Evolutionary conservation across 2,113 vertebrate species (phyloP).

Genomic region (Eudyptes chrysolophus): DNA sequence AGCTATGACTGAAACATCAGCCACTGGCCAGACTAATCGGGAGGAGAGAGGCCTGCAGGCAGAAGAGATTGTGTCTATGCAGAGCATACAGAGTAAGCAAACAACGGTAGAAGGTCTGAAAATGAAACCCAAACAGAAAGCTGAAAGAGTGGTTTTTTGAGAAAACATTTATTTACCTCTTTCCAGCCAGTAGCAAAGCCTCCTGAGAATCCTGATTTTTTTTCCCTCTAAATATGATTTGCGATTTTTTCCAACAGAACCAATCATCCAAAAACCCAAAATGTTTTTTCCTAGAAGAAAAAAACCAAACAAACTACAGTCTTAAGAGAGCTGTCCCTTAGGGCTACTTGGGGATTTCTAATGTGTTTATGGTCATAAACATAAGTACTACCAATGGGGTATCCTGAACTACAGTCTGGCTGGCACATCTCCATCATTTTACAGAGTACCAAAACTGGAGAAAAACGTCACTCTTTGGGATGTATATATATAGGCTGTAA

Average conservation of each 20-base stretch:
- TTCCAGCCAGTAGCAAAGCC: background rate
- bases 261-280: background rate
- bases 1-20: background rate
- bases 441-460: background rate
- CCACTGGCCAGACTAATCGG: background rate
- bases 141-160: background rate
- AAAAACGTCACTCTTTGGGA: background rate
- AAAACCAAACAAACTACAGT: background rate
- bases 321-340: background rate
- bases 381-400: accelerated
- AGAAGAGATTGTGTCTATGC: background rate
- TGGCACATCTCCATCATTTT: background rate
- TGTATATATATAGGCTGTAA: accelerated
- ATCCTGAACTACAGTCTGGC: background rate
- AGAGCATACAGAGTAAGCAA: background rate
- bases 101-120: background rate
- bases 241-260: background rate
- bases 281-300: background rate
- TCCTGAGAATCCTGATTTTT: background rate
- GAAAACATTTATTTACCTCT: background rate
- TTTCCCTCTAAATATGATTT: background rate
- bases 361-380: background rate
- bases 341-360: background rate
- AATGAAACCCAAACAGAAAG: background rate
- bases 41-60: background rate